Evolutionary conservation across 2,113 vertebrate genomes (phyloP), one percentile per base, ranked within the genome.

Genomic region (Cheilinus undulatus): DNA sequence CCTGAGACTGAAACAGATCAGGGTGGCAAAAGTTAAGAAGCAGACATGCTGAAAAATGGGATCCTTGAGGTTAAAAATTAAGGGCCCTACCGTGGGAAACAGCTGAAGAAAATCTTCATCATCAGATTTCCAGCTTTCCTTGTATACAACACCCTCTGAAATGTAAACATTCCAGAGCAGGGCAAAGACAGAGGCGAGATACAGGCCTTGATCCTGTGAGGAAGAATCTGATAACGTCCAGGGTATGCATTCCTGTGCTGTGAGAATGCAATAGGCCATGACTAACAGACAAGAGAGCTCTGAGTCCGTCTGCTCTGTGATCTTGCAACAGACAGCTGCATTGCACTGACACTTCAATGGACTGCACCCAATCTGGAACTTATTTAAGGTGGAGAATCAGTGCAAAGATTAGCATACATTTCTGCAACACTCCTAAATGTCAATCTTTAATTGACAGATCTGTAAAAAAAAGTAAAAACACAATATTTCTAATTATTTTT

Each of bases 171-270:
- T 54, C 64, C 76, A 76, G 42, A 83, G 70, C 7, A 79, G 69
- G 78, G 30, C 67, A 73, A 76, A 76, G 71, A 85, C 72, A 58
- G 82, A 73, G 67, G 43, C 60, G 57, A 69, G 82, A 70, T 82
- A 49, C 15, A 5, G n/a, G 82, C 89, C 91, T 88, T 89, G 89
- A 88, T 88, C 80, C 82, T 85, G 89, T 64, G 79, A 82, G 70
- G 80, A 59, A 86, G 73, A 83, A 83, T 90, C 90, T 87, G 90
- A 92, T 91, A 92, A 83, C 71, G 87, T 69, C 86, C 80, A 83
- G 79, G 76, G 74, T 78, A 68, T 56, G 74, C 86, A 93, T 92
- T 92, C 92, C 82, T 85, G 68, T 40, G 69, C 69, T 66, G 77
- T 73, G 76, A 83, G 78, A 83, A 88, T 53, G 82, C 86, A 86